These are phyloP conservation scores for Alca torda DNA, from an alignment of 2,797 vertebrate species.

Conservation along the genomic window DNA sequence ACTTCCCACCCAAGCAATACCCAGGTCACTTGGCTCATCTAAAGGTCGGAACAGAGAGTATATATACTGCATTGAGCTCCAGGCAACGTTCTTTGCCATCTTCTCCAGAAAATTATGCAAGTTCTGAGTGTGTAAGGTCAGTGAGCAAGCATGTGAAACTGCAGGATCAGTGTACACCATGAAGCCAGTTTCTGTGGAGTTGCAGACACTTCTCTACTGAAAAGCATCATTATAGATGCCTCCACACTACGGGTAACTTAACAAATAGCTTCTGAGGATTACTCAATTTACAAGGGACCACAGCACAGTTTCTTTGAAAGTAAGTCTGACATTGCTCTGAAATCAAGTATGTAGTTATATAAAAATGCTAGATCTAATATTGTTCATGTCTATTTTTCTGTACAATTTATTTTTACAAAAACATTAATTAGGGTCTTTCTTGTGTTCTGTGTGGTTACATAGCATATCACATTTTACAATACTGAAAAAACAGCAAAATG, in stretches of 20 bases:
- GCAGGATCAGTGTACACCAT: neutral
- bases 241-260: neutral
- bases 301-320: neutral
- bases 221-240: neutral
- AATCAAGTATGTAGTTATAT: neutral
- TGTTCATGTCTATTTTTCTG: fast-evolving
- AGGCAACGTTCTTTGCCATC: neutral
- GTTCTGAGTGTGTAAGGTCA: neutral
- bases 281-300: neutral
- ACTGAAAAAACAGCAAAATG: neutral
- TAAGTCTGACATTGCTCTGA: neutral
- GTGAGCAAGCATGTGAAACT: neutral
- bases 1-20: neutral
- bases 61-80: neutral
- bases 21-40: neutral
- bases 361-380: neutral
- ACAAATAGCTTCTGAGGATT: neutral
- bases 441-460: neutral
- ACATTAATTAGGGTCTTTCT: neutral
- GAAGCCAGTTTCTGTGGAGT: neutral
- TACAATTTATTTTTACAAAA: neutral
- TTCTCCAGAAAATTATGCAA: neutral
- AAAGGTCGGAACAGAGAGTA: neutral
- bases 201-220: neutral
- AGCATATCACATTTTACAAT: neutral